Conservation (phyloP, 2,888 invertebrate genomes). For the Zhuqinia jingwanae region DNA sequence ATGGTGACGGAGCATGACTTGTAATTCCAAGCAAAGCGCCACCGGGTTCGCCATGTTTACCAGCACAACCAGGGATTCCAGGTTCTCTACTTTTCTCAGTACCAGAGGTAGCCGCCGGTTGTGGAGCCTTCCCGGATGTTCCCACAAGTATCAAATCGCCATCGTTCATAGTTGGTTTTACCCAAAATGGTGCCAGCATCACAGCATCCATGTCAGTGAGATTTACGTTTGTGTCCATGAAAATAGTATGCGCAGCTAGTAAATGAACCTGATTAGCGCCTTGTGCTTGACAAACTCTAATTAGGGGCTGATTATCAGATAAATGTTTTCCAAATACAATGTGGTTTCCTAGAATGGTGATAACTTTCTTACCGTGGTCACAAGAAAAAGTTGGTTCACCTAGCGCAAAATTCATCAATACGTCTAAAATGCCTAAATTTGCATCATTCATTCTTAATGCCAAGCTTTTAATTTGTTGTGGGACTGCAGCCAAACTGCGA, state of each 20-base stretch:
- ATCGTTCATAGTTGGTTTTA: not conserved
- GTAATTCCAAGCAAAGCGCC: not conserved
- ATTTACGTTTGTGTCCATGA: not conserved
- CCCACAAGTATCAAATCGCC: not conserved
- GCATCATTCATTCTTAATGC: no score
- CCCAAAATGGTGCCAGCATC: not conserved
- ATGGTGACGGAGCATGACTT: not conserved
- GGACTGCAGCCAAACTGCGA: no score
- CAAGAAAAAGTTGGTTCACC: not conserved
- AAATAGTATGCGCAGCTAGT: not conserved
- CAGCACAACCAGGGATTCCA: constrained; percentile 7
- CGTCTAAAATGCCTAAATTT: no score
- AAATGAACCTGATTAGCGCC: not conserved
- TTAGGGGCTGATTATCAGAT: not conserved
- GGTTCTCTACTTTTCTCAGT: not conserved
- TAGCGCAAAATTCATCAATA: not conserved
- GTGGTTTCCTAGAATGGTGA: not conserved
- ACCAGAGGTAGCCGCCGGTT: not conserved
- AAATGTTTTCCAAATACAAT: not conserved
- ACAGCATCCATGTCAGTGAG: not conserved
- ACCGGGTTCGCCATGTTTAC: not conserved
- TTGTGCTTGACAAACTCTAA: not conserved
- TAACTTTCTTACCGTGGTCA: not conserved
- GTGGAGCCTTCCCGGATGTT: not conserved
- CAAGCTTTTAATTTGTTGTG: no score